A percentile compares a stretch with the other conserved stretches of the same genome.
These are phyloP conservation scores for Amiota minor DNA, from an alignment of 2,888 invertebrate species.

Conservation along the genomic window DNA sequence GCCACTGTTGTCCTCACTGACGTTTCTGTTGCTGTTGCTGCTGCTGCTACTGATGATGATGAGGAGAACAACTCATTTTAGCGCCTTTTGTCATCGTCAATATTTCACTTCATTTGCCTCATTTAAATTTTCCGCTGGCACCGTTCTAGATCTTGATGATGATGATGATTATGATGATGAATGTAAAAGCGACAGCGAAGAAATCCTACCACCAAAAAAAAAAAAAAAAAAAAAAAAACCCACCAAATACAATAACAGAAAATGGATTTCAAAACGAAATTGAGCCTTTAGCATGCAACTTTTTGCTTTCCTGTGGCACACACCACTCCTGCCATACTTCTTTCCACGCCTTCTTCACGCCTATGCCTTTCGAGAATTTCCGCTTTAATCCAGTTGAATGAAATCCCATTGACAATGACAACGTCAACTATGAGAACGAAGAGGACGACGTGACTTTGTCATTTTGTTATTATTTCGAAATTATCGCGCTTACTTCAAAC, in stretches of 20 bases:
- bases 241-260: neutral
- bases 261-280: neutral
- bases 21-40: neutral
- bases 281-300: neutral
- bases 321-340: neutral
- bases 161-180: slow-evolving; percentile 18
- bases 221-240: neutral
- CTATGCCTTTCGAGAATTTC: neutral
- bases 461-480: slow-evolving; percentile 60
- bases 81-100: slow-evolving; percentile 21
- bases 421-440: slow-evolving; percentile 4
- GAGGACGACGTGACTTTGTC: slow-evolving; percentile 59
- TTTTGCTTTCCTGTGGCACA: slow-evolving; percentile 20
- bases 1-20: neutral
- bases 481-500: slow-evolving; percentile 51
- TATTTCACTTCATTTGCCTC: slow-evolving; percentile 29
- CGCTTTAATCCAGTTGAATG: neutral
- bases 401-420: slow-evolving; percentile 11
- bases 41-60: too few species aligned
- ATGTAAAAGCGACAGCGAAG: slow-evolving; percentile 16
- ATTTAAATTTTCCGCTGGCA: slow-evolving; percentile 25
- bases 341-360: slow-evolving; percentile 36
- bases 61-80: neutral
- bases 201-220: too few species aligned
- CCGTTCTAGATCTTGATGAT: neutral